Evolutionary conservation across 2,888 invertebrate genomes (phyloP), one percentile per base, ranked within the genome.

Genomic region (Cephus pulcher): DNA sequence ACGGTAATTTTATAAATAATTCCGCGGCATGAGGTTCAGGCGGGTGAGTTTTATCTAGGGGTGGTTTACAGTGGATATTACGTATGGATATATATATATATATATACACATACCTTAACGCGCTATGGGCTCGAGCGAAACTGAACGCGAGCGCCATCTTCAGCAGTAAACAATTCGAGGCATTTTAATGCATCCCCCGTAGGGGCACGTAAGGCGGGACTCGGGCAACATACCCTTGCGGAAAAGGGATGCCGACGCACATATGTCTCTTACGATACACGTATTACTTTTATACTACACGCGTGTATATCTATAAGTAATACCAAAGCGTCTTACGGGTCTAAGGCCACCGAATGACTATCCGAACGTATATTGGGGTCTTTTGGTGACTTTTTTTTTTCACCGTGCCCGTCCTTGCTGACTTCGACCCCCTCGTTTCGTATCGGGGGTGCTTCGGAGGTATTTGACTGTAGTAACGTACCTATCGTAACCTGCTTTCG

Each of bases 331-430:
- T 78, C 79, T 87, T 87, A 87, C 88, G 88, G 88, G 86, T 83
- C 84, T 86, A 88, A 88, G 86, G 86, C 88, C 84, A 82, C 84
- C 84, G 84, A 88, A 88, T 87, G 88, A 88, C 84, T 84, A 85
- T 86, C 87, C 87, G 86, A 87, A 87, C 85, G 86, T 86, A 86
- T 86, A 85, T 86, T 88, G 87, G 84, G 84, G 83, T 80, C 87
- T 88, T 86, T 84, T 86, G 86, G 82, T 76, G 80, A 34, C 81
- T 78, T 84, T 78, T 77, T 80, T 80, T 82, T 84, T 84, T 81
- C 82, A 82, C 82, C 82, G 78, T 69, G 23, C 80, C 32, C 70
- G 11, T 70, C 3, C 30, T 6, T 15, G 11, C 30, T 30, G 30
- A 30, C 11, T 33, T 70, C 30, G 2, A 32, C 30, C 32, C 12